These are phyloP conservation scores for Hystrix cristata DNA, from an alignment of 2,113 vertebrate species.

Conservation along the genomic window DNA sequence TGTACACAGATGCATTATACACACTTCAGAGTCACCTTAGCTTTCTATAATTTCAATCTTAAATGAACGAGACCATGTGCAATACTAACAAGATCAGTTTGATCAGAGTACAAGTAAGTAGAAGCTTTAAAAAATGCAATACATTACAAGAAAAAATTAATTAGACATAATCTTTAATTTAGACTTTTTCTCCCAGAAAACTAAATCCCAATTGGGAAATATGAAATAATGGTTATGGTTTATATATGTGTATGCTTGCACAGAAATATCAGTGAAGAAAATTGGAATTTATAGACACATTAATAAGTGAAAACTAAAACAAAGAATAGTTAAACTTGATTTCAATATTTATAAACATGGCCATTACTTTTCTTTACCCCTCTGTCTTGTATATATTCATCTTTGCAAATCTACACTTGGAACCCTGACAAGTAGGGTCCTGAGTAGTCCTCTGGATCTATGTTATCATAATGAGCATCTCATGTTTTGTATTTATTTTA, in stretches of 20 bases:
- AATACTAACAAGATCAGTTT: neutral
- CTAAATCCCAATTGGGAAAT: neutral
- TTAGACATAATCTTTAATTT: neutral
- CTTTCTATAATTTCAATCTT: neutral
- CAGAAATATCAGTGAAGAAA: neutral
- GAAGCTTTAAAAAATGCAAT: neutral
- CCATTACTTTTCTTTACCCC: neutral
- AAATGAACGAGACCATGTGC: neutral
- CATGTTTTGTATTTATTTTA: neutral
- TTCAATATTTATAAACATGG: neutral
- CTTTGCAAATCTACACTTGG: neutral
- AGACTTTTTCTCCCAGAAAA: neutral
- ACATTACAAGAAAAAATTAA: neutral
- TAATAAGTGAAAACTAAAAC: neutral
- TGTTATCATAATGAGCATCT: neutral
- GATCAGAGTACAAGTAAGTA: neutral
- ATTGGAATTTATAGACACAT: neutral
- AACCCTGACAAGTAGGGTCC: neutral
- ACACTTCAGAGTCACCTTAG: neutral
- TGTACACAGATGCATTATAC: neutral
- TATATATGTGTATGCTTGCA: neutral
- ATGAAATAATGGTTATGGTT: neutral
- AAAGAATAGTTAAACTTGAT: neutral
- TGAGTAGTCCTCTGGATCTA: neutral
- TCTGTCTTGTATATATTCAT: rapidly evolving